These are phyloP conservation scores for Serinus canaria DNA, from an alignment of 2,113 vertebrate species.

Conservation along the genomic window DNA sequence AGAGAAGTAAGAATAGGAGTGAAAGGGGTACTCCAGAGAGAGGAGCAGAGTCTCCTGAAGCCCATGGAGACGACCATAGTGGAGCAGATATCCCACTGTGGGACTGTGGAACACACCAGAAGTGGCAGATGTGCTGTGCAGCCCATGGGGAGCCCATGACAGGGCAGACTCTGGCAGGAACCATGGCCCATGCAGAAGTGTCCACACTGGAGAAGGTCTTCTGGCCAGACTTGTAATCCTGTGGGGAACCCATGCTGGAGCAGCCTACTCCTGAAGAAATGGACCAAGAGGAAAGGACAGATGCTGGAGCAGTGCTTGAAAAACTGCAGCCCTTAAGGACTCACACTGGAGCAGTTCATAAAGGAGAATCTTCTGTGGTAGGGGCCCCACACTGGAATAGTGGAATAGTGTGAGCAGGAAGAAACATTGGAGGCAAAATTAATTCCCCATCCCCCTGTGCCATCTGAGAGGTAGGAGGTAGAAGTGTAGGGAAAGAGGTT, in stretches of 20 bases:
- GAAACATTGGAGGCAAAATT: not conserved
- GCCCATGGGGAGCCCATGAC: not conserved
- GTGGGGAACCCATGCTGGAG: not conserved
- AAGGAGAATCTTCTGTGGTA: not conserved
- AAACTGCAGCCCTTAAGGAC: not conserved
- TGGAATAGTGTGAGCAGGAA: not conserved
- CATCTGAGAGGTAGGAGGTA: not conserved
- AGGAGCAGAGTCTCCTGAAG: not conserved
- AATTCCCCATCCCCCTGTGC: not conserved
- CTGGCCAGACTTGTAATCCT: not conserved
- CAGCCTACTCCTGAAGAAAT: not conserved
- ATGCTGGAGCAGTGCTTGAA: not conserved
- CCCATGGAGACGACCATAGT: no score
- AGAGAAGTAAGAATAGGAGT: not conserved
- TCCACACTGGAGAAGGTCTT: not conserved
- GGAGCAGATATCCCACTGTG: not conserved
- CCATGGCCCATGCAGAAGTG: fast-evolving
- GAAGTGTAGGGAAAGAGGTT: not conserved
- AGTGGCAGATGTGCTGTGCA: not conserved
- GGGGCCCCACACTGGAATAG: not conserved
- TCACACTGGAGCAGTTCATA: not conserved
- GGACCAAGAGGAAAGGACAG: not conserved
- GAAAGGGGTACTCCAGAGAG: fast-evolving
- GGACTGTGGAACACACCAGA: not conserved
- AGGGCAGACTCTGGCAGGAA: not conserved